phyloP scores from a whole-genome alignment of 1,140 invertebrate genomes.

The Drosophila kohkoa region DNA sequence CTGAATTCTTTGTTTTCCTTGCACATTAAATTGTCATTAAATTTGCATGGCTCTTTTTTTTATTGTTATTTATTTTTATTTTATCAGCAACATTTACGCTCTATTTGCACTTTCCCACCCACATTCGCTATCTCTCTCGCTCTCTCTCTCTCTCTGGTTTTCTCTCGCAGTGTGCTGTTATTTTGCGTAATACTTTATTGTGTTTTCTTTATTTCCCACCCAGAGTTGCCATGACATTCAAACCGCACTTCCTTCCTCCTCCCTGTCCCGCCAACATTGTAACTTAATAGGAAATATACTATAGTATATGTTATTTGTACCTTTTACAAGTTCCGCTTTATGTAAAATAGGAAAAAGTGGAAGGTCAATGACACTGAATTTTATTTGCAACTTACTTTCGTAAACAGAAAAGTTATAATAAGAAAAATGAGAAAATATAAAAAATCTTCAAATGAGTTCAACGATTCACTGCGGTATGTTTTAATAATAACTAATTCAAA shows the following conservation, averaged over 20 bases:
- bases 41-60: slow-evolving; percentile 44
- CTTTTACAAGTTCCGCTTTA: background rate
- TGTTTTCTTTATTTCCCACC: slow-evolving; percentile 27
- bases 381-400: background rate
- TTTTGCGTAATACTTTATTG: slow-evolving; percentile 39
- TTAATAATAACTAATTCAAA: background rate
- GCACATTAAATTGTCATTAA: slow-evolving; percentile 34
- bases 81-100: slow-evolving; percentile 32
- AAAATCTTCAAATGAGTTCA: too few species aligned
- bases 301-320: background rate
- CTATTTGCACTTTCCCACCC: slow-evolving; percentile 3
- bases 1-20: slow-evolving; percentile 27
- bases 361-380: slow-evolving; percentile 23
- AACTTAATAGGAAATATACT: background rate
- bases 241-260: background rate
- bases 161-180: slow-evolving; percentile 33
- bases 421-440: slow-evolving; percentile 1
- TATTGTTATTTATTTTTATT: slow-evolving; percentile 28
- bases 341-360: background rate
- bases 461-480: too few species aligned
- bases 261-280: background rate
- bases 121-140: slow-evolving; percentile 15
- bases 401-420: slow-evolving; percentile 3
- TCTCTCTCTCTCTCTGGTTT: slow-evolving; percentile 19
- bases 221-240: slow-evolving; percentile 36